Evolutionary conservation across 2,888 invertebrate genomes (phyloP).

Genomic region (Euproctis similis): DNA sequence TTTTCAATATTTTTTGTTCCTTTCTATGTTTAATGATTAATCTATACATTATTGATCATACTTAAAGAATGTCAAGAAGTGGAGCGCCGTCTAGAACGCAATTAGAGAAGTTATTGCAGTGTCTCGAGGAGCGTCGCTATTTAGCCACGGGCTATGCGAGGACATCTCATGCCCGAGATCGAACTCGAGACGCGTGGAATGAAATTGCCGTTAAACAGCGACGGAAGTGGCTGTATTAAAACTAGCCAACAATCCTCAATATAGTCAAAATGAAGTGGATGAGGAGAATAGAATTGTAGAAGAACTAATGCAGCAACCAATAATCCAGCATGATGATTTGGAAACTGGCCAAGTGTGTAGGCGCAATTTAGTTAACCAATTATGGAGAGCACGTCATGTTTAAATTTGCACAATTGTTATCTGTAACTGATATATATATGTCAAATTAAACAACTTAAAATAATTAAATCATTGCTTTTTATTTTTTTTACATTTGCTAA

Average conservation of each 20-base stretch:
- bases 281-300: too few species aligned
- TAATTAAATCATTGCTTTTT: too few species aligned
- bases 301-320: too few species aligned
- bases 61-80: constrained; percentile 1
- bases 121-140: neutral
- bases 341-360: constrained; percentile 3
- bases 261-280: too few species aligned
- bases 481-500: too few species aligned
- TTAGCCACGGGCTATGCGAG: constrained; percentile 4
- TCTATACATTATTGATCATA: too few species aligned
- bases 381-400: neutral
- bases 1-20: too few species aligned
- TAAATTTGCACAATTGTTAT: neutral
- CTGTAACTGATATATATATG: too few species aligned
- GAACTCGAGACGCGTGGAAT: constrained; percentile 1
- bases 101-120: neutral
- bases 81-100: neutral
- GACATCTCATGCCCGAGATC: constrained; percentile 2
- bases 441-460: too few species aligned
- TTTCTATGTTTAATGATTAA: too few species aligned
- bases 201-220: constrained; percentile 2
- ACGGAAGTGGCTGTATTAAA: constrained; percentile 2
- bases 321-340: too few species aligned
- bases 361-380: neutral
- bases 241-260: constrained; percentile 4